Conservation (phyloP, 2,113 vertebrate genomes). For the Grus americana region DNA sequence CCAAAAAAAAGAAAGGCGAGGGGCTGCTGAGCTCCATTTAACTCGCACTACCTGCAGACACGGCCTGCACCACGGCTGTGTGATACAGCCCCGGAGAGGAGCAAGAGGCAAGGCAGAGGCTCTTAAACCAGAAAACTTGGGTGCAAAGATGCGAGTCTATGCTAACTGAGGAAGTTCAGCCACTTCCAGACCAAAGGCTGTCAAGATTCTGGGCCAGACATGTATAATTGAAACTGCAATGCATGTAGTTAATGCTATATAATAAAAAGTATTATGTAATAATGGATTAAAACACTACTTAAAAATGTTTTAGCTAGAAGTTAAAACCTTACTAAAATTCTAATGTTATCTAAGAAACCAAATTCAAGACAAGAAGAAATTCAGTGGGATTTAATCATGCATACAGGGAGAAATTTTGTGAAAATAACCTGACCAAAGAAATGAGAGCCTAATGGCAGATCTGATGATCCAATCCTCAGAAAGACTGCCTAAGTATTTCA, state of each 20-base stretch:
- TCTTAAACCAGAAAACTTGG: not conserved
- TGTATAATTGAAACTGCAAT: rapidly evolving
- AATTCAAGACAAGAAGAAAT: not conserved
- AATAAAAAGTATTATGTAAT: not conserved
- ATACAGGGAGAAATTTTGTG: not conserved
- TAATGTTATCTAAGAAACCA: not conserved
- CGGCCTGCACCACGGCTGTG: rapidly evolving
- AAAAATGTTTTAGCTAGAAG: not conserved
- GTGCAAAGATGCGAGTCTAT: not conserved
- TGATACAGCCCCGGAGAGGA: rapidly evolving
- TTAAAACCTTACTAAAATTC: not conserved
- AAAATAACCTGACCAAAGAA: not conserved
- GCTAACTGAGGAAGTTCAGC: not conserved
- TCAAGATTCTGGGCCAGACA: not conserved
- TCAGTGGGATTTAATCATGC: not conserved
- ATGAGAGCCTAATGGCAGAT: not conserved
- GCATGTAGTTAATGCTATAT: rapidly evolving
- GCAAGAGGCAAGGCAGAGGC: not conserved
- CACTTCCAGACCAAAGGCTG: not conserved
- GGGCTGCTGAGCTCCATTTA: not conserved
- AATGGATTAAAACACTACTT: not conserved
- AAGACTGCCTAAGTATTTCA: not conserved
- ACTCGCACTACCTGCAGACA: not conserved
- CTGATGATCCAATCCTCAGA: not conserved
- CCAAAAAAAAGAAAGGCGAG: not conserved